Evolutionary conservation across 1,140 invertebrate species (phyloP), one percentile per base, ranked within the genome.

Genomic region (Aphidius gifuensis): DNA sequence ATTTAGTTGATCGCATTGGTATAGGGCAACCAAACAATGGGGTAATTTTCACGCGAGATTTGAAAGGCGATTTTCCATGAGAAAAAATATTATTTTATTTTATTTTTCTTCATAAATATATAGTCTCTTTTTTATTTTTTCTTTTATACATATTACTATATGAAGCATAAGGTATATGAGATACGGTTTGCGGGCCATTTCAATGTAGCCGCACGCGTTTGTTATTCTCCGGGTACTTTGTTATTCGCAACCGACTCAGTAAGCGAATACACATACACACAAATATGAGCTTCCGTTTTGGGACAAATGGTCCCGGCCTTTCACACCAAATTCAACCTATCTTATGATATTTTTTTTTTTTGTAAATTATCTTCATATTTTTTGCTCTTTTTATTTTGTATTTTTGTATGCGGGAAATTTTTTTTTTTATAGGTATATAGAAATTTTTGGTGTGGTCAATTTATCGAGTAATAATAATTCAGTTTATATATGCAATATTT

Each of bases 41-140:
- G 78, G 78, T 79, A 80, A 81, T 81, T 80, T 80, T 81, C 79
- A 80, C 79, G 79, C 78, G 78, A 80, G 78, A 80, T 81, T 81
- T 81, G 79, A 72, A 71, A 77, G 74, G 76, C 75, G 78, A 79
- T 78, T 74, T 76, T 68, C 72, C 72, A 73, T 68, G 68, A 76
- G 69, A 73, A 69, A 65, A 46, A 66, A 62, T 54, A 46, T 43
- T 44, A 48, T 54, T 48, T 56, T 23, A 48, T 11, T 57, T 16
- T 56, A 39, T 44, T 45, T 57, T 51, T n/a, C 42, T 42, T 46
- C 45, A 58, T 38, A 46, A 40, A n/a, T 39, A 23, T 38, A 32
- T 54, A 47, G 6, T 44, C 32, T 58, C 16, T n/a, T 11, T 58
- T 9, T 64, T 48, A 45, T 43, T 49, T 49, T 50, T 8, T 42